Evolutionary conservation across 2,888 invertebrate genomes (phyloP).

Genomic region (Cryptus armator): DNA sequence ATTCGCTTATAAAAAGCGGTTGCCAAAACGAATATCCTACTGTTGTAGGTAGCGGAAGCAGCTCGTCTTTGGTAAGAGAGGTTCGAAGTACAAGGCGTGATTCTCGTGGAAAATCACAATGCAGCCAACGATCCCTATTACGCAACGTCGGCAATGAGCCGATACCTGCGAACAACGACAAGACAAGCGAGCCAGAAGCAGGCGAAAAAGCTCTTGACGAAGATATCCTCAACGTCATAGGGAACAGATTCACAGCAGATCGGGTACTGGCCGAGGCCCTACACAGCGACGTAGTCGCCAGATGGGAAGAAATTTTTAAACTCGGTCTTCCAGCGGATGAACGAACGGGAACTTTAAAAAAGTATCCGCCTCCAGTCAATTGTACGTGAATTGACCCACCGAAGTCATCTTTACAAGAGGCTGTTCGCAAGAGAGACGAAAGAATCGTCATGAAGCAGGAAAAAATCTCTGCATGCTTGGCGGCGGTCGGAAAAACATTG

Average conservation of each 20-base stretch:
- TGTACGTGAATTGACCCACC: slow-evolving; percentile 54
- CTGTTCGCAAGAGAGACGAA: slow-evolving; percentile 57
- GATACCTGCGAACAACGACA: not conserved
- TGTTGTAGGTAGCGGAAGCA: not conserved
- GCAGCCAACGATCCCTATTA: no score
- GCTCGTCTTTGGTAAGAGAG: not conserved
- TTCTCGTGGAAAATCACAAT: no score
- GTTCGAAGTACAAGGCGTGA: not conserved
- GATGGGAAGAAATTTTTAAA: slow-evolving; percentile 1
- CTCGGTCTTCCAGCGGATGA: slow-evolving; percentile 37
- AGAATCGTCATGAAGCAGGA: slow-evolving; percentile 58
- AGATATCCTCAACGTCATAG: not conserved
- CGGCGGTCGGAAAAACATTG: slow-evolving; percentile 47
- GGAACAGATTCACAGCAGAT: slow-evolving; percentile 1
- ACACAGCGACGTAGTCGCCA: slow-evolving; percentile 4
- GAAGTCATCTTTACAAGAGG: slow-evolving; percentile 40
- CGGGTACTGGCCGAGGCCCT: slow-evolving; percentile 9
- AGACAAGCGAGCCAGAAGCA: not conserved
- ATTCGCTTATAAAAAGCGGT: not conserved
- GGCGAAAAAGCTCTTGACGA: not conserved
- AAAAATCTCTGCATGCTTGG: slow-evolving; percentile 54
- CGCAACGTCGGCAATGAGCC: no score
- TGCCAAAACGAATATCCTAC: not conserved
- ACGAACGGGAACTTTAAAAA: not conserved
- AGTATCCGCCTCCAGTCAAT: not conserved